These are phyloP conservation scores for Plotosus lineatus DNA, from an alignment of 2,113 vertebrate genomes.

Conservation along the genomic window DNA sequence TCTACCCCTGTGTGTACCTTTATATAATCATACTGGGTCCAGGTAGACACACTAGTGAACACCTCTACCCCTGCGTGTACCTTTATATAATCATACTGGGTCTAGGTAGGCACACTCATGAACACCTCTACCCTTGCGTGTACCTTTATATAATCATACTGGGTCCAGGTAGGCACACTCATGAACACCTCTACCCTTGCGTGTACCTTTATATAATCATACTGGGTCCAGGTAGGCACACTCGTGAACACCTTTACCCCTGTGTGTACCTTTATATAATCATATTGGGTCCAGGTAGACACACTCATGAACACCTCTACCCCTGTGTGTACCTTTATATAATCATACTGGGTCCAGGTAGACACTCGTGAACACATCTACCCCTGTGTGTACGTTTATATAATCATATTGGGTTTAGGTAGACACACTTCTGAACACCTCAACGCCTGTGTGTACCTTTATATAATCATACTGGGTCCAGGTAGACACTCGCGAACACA, in stretches of 20 bases:
- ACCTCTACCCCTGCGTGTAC: too few relatives aligned
- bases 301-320: too few relatives aligned
- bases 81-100: background rate
- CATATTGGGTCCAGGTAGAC: background rate
- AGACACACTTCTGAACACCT: background rate
- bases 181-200: too few relatives aligned
- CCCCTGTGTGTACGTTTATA: background rate
- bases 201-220: background rate
- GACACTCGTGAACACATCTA: background rate
- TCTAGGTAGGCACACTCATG: background rate
- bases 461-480: too few relatives aligned
- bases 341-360: background rate
- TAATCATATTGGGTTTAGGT: too few relatives aligned
- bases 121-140: too few relatives aligned
- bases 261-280: background rate
- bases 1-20: background rate
- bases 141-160: background rate
- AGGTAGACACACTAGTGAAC: background rate
- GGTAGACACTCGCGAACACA: too few relatives aligned
- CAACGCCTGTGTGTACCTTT: background rate
- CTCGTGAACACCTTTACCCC: too few relatives aligned
- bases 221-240: background rate
- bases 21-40: background rate
- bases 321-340: background rate
- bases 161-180: background rate